Base-by-base conservation (phyloP, 2,797 vertebrate genomes). In the Menidia menidia region DNA sequence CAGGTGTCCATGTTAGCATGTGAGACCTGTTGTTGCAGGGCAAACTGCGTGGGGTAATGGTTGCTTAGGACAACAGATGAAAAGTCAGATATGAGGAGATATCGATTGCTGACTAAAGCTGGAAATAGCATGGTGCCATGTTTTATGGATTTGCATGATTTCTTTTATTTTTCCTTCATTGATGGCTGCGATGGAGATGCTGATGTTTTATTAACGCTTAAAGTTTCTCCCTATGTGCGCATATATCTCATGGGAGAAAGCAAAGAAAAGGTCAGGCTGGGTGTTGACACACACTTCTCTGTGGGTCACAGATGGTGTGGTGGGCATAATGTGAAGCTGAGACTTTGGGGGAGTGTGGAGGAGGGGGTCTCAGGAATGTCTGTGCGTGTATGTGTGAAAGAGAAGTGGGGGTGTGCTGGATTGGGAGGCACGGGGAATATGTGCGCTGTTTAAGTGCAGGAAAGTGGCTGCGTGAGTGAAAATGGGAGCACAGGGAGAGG, bases 231-330 rank as follows among this genome's bases (percentile, higher is more conserved):
- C 9, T 44, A 9, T 64, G 52, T 64, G 64, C 19, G 25, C n/a
- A 5, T 33, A 56, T 33, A 60, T 53, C 80, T 75, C 55, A 18
- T 52, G 67, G 80, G 73, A 85, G 79, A 43, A 87, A 84, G 84
- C 82, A 30, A 11, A 56, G 77, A 73, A 89, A 91, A 89, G 92
- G 90, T 92, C 91, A 90, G 80, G 18, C 73, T 73, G 73, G 58
- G 78, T 89, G 88, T 87, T 74, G 53, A 73, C 82, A 68, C 80
- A 50, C 78, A 74, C 64, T 78, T 82, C 86, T 91, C 85, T 85
- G 60, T 71, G 82, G 87, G 90, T 92, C 90, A 89, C 92, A 93
- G 88, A 93, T 91, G 89, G 89, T 39, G 78, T 64, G 65, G 68
- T 35, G 84, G 67, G 75, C 50, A 64, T 83, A 84, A 75, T 65